phyloP scores from a whole-genome alignment of 2,797 vertebrate species.

The Enteromius argenteus region DNA sequence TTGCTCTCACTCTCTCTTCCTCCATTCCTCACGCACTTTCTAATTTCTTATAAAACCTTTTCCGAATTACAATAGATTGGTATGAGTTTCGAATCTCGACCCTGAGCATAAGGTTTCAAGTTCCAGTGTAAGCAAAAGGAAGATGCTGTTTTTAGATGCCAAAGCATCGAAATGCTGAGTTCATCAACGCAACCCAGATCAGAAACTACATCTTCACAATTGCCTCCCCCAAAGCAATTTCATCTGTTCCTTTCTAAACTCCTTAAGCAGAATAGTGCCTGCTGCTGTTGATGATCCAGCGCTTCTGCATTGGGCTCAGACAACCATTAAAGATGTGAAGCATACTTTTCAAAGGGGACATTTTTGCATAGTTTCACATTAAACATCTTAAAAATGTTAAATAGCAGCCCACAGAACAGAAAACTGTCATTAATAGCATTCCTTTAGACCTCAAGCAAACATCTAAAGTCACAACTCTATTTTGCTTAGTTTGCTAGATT shows the following conservation, averaged over 20 bases:
- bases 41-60: constrained; percentile 6
- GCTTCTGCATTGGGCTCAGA: background rate
- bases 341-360: background rate
- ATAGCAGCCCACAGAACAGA: background rate
- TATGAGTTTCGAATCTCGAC: background rate
- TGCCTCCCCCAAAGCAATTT: background rate
- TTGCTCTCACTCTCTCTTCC: background rate
- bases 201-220: constrained; percentile 11
- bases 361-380: background rate
- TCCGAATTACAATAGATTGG: background rate
- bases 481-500: background rate
- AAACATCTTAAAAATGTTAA: background rate
- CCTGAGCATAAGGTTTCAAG: background rate
- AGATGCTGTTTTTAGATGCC: background rate
- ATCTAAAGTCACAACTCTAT: background rate
- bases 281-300: background rate
- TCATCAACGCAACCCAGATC: background rate
- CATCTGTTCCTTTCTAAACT: constrained; percentile 5
- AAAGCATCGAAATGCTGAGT: constrained; percentile 4
- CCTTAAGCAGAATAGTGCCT: background rate
- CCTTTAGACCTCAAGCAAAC: background rate
- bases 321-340: background rate
- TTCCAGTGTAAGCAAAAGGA: background rate
- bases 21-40: background rate
- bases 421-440: background rate